Conservation (phyloP, 1,140 invertebrate genomes). For the Diachasma alloeum region DNA sequence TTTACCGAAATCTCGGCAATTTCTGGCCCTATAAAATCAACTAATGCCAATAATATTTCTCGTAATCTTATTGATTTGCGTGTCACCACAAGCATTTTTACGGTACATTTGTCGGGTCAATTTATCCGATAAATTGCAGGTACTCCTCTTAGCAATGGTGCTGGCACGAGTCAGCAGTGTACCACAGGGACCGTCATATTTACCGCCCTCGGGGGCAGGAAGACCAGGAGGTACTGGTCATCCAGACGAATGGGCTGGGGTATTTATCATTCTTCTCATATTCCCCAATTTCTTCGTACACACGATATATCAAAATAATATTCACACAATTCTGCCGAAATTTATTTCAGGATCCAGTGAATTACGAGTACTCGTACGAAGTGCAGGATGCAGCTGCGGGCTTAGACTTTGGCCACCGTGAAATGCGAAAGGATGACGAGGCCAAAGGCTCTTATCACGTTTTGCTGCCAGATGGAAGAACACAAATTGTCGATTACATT, state of each 20-base stretch:
- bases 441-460: conserved; percentile 73
- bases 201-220: conserved; percentile 61
- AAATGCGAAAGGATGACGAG: conserved; percentile 70
- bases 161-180: conserved; percentile 52
- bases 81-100: background rate
- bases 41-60: background rate
- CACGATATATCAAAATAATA: too few relatives aligned
- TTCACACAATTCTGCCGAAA: background rate
- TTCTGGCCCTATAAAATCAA: background rate
- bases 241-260: conserved; percentile 61
- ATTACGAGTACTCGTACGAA: conserved; percentile 74
- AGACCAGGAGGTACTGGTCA: conserved; percentile 47
- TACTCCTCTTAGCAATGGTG: conserved; percentile 50
- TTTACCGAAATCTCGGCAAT: background rate
- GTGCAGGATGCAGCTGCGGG: conserved; percentile 69
- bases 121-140: conserved; percentile 36
- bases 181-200: conserved; percentile 65
- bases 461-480: conserved; percentile 72
- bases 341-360: conserved; percentile 68
- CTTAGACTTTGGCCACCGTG: conserved; percentile 72
- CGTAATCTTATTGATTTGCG: background rate
- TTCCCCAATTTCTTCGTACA: background rate
- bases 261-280: conserved; percentile 32
- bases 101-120: background rate
- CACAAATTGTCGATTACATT: conserved; percentile 72